phyloP scores from a whole-genome alignment of 1,140 invertebrate genomes.

The Ylistrum balloti region DNA sequence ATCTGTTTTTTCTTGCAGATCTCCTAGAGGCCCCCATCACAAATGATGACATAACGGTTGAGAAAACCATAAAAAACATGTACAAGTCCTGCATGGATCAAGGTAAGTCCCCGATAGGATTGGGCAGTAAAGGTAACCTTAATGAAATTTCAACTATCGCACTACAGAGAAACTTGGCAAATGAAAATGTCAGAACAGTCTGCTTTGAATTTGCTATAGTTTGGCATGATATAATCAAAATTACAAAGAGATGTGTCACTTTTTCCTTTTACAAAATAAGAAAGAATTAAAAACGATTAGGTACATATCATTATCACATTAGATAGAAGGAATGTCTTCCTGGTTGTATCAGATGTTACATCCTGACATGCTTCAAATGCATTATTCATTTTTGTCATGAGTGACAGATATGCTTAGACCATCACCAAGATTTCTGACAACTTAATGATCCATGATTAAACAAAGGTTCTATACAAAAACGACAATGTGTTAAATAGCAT shows the following conservation, averaged over 20 bases:
- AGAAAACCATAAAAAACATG: constrained; percentile 87
- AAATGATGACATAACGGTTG: constrained; percentile 23
- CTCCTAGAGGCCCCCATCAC: constrained; percentile 63
- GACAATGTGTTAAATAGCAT: not conserved
- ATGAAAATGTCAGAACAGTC: too few species aligned
- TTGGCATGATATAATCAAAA: too few species aligned
- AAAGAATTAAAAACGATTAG: too few species aligned
- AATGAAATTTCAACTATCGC: too few species aligned
- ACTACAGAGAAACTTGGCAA: too few species aligned
- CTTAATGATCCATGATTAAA: not conserved
- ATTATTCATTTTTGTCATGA: not conserved
- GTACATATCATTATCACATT: not conserved
- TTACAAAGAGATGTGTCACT: too few species aligned
- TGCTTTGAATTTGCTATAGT: too few species aligned
- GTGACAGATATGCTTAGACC: not conserved
- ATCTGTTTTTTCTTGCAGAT: constrained; percentile 53
- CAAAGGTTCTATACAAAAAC: not conserved
- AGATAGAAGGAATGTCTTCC: not conserved
- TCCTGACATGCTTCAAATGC: not conserved
- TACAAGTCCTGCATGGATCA: constrained; percentile 94
- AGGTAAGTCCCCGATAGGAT: constrained; percentile 84
- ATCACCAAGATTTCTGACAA: not conserved
- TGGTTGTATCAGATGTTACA: not conserved
- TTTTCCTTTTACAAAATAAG: not conserved
- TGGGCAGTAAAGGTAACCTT: too few species aligned